Conservation (phyloP, 2,113 vertebrate species). For the Cyprinodon tularosa region DNA sequence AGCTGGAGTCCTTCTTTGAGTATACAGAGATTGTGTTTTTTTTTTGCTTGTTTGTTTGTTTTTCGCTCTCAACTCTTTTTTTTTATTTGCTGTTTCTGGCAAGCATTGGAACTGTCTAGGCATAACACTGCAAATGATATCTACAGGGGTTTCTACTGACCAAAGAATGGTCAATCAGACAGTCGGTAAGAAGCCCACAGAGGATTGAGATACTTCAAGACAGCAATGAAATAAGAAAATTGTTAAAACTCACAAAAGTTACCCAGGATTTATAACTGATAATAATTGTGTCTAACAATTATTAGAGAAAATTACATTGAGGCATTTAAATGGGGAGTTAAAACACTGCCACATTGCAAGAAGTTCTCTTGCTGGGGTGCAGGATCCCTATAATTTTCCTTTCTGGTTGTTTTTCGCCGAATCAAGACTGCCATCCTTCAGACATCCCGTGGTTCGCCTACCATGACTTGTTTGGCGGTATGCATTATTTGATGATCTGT, state of each 20-base stretch:
- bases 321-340: too few species aligned
- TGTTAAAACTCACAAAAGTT: not conserved
- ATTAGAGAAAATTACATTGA: too few species aligned
- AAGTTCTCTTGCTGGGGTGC: too few species aligned
- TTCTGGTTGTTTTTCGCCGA: too few species aligned
- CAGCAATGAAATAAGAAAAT: not conserved
- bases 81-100: slow-evolving; percentile 52
- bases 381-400: too few species aligned
- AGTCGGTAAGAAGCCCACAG: not conserved
- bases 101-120: slow-evolving; percentile 39
- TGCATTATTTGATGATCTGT: too few species aligned
- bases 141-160: slow-evolving; percentile 38
- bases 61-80: slow-evolving; percentile 27
- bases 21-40: slow-evolving; percentile 1
- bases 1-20: slow-evolving; percentile 23
- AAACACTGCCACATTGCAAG: too few species aligned
- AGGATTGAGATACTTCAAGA: not conserved
- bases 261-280: not conserved
- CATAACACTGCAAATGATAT: slow-evolving; percentile 49
- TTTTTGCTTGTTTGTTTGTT: slow-evolving; percentile 7
- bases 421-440: too few species aligned
- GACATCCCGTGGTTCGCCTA: too few species aligned
- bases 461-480: too few species aligned
- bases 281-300: too few species aligned
- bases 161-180: slow-evolving; percentile 37